Evolutionary conservation across 2,888 invertebrate genomes (phyloP).

Genomic region (Leptopilina syphax): DNA sequence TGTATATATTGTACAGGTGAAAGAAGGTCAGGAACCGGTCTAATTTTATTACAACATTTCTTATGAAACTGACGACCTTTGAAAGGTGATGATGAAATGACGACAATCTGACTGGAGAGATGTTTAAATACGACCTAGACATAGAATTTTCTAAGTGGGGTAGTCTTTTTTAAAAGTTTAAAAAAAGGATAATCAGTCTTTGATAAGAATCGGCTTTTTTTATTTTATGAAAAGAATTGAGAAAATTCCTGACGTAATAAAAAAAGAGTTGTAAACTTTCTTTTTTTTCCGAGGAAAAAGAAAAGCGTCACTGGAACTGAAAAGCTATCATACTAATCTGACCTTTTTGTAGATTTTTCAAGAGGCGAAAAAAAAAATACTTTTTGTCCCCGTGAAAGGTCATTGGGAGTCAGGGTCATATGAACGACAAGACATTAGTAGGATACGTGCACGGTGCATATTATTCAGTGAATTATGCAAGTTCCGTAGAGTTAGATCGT

Average conservation of each 20-base stretch:
- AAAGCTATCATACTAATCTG: constrained; percentile 57
- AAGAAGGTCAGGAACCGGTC: constrained; percentile 39
- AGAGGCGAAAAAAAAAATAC: constrained; percentile 15
- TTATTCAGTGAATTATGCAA: constrained; percentile 56
- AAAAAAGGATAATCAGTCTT: neutral
- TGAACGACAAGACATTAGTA: constrained; percentile 53
- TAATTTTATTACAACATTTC: constrained; percentile 55
- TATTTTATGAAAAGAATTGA: neutral
- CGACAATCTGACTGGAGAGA: neutral
- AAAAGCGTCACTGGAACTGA: constrained; percentile 41
- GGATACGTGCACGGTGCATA: constrained; percentile 56
- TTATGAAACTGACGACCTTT: constrained; percentile 50
- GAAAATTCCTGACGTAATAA: constrained; percentile 36
- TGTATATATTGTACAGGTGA: neutral
- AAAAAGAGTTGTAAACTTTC: neutral
- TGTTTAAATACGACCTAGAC: constrained; percentile 28
- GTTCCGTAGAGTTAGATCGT: constrained; percentile 47
- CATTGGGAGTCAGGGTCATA: constrained; percentile 63
- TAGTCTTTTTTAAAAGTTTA: constrained; percentile 12
- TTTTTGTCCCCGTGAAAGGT: constrained; percentile 50
- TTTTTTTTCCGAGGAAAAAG: constrained; percentile 40
- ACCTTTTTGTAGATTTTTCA: constrained; percentile 50
- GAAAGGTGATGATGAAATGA: constrained; percentile 39
- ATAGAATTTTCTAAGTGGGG: constrained; percentile 36
- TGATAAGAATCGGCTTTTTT: constrained; percentile 8